Percentiles rank a stretch among this genome's conserved stretches.
These are phyloP conservation scores for Calonectris borealis DNA, from an alignment of 2,113 vertebrate species.

Conservation along the genomic window DNA sequence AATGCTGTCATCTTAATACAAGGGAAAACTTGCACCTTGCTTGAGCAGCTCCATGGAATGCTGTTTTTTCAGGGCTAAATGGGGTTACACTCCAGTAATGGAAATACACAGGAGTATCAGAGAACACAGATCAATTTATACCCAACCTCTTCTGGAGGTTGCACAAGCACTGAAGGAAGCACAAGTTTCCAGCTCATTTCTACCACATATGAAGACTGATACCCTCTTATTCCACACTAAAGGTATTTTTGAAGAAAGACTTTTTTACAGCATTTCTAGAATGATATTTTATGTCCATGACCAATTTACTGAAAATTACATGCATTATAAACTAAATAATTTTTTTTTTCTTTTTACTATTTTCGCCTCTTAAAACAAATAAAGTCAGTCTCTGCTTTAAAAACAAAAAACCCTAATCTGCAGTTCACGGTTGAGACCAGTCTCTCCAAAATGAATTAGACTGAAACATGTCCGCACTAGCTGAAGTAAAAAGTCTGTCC, in stretches of 20 bases:
- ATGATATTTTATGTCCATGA: not conserved
- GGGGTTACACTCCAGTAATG: not conserved
- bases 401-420: not conserved
- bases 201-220: not conserved
- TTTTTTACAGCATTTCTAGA: not conserved
- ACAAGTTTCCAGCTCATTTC: not conserved
- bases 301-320: not conserved
- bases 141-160: not conserved
- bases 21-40: not conserved
- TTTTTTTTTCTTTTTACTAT: not conserved
- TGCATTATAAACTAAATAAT: not conserved
- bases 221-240: not conserved
- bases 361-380: not conserved
- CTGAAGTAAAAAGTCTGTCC: not conserved
- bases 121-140: not conserved
- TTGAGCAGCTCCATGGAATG: not conserved
- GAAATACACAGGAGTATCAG: not conserved
- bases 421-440: not conserved
- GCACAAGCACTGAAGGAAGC: not conserved
- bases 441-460: not conserved
- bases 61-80: not conserved
- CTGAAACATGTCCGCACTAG: not conserved
- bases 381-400: not conserved
- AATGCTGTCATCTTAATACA: not conserved
- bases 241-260: not conserved